These are phyloP conservation scores for Eupithecia insigniata DNA, from an alignment of 2,888 invertebrate species.

Conservation along the genomic window DNA sequence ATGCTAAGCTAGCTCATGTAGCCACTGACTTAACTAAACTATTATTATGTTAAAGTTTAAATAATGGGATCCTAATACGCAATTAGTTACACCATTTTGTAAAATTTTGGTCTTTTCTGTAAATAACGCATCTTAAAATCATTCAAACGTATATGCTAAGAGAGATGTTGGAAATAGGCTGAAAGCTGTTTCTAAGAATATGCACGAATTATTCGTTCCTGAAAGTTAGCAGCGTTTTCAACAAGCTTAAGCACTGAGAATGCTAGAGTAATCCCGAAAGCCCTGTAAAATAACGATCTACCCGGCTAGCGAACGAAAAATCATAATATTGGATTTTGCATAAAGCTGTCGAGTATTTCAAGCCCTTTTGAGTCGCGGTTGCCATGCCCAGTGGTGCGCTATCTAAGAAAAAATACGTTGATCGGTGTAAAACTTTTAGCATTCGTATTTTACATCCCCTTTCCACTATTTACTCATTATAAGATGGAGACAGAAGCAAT, in stretches of 20 bases:
- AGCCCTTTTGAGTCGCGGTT: constrained; percentile 33
- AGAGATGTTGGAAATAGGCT: neutral
- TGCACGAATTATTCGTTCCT: constrained; percentile 7
- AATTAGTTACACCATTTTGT: neutral
- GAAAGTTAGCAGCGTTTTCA: constrained; percentile 43
- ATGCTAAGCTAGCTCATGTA: constrained; percentile 64
- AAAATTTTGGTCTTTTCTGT: neutral
- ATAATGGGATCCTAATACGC: neutral
- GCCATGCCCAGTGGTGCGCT: constrained; percentile 3
- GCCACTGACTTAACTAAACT: constrained; percentile 59
- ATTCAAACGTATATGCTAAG: neutral
- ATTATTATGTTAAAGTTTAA: neutral
- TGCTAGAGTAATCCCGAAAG: constrained; percentile 45
- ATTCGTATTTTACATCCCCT: neutral
- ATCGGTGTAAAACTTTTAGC: neutral
- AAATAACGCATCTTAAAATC: neutral
- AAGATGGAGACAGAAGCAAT: neutral
- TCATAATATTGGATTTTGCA: constrained; percentile 35
- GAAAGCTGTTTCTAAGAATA: neutral
- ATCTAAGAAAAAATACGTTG: neutral
- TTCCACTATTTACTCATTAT: neutral
- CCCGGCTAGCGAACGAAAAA: constrained; percentile 38
- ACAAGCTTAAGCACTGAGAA: constrained; percentile 34
- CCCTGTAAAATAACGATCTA: constrained; percentile 46
- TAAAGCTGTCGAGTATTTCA: constrained; percentile 39